Evolutionary conservation across 2,888 invertebrate species (phyloP), one percentile per base, ranked within the genome.

Genomic region (Hybos culiciformis): DNA sequence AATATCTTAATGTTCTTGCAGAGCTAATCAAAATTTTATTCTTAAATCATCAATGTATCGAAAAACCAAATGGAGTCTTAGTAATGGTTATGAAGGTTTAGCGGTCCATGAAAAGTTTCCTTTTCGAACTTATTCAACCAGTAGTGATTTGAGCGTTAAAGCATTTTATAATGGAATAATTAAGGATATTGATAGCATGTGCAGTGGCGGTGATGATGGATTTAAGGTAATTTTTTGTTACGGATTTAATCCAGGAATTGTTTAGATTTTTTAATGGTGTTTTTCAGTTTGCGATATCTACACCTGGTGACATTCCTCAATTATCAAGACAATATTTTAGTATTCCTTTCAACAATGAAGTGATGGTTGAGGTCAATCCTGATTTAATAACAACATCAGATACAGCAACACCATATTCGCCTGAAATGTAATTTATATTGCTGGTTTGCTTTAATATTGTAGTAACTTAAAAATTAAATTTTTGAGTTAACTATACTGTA

Each of bases 311-410:
- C 14, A 31, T 50, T 29, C 50, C 50, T 5, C 48, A 45, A 41
- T 39, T 50, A 8, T 47, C 73, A 5, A 73, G 73, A 51, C 75
- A 78, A 54, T 78, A 75, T 56, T 77, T 78, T 58, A 66, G 78
- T 42, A 71, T 73, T 1, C 77, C 78, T 12, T 55, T 78, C 33
- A 71, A 74, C 41, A 75, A 77, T 54, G 78, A 78, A 61, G 70
- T 78, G 1, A 70, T 77, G 1, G 75, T 77, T 1, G 72, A 75
- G 3, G 72, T 79, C 6, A 75, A 75, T 61, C 79, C 80, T 1
- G 76, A 77, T 56, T 77, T 79, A 74, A 77, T 78, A 72, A 77
- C 75, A 1, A 79, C 78, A 3, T 75, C 75, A 1, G 69, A 70
- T 34, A 74, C 73, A 37, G 61, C 79, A 7, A 62, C 60, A 46